Conservation (phyloP, 1,140 invertebrate species). For the Saccostrea glomerata region DNA sequence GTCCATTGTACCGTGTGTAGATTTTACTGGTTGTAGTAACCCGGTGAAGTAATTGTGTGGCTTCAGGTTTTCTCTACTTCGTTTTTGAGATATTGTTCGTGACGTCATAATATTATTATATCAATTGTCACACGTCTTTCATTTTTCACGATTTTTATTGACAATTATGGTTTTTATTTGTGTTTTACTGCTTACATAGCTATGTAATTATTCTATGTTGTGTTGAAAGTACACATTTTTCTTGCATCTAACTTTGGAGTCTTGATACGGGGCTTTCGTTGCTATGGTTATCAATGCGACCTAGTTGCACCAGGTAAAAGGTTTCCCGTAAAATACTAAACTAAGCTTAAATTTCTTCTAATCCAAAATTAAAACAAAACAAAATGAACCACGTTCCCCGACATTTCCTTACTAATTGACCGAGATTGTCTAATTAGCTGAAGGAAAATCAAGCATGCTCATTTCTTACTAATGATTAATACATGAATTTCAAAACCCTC, state of each 20-base stretch:
- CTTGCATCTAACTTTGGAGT: conserved; percentile 36
- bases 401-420: not conserved
- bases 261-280: conserved; percentile 14
- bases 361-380: not conserved
- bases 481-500: not conserved
- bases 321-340: not conserved
- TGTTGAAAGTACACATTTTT: conserved; percentile 37
- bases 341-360: not conserved
- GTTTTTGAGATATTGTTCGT: conserved; percentile 37
- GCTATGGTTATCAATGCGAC: conserved; percentile 11
- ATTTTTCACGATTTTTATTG: conserved; percentile 24
- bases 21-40: conserved; percentile 37
- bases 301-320: not conserved
- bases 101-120: conserved; percentile 26
- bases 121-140: conserved; percentile 32
- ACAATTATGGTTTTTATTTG: conserved; percentile 39
- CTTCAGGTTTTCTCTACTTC: conserved; percentile 33
- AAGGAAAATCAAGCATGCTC: not conserved
- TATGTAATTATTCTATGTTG: conserved; percentile 30
- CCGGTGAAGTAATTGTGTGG: conserved; percentile 30
- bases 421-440: not conserved
- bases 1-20: conserved; percentile 40
- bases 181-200: conserved; percentile 33
- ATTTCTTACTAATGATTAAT: not conserved
- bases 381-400: not conserved